These are phyloP conservation scores for Ormyrus thymus DNA, from an alignment of 2,888 invertebrate genomes.

Conservation along the genomic window DNA sequence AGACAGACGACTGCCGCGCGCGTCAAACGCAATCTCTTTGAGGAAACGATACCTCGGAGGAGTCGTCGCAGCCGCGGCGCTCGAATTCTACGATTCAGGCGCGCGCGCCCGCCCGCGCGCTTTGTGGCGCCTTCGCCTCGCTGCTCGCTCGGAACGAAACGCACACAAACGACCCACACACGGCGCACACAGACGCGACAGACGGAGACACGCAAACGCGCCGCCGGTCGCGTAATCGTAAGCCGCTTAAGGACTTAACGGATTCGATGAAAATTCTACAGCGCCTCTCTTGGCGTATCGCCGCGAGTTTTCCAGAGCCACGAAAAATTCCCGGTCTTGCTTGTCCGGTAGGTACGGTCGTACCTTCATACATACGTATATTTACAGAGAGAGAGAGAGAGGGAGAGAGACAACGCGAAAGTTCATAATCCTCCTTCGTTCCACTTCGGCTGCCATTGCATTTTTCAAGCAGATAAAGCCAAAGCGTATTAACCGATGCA, in stretches of 20 bases:
- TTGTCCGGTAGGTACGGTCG: neutral
- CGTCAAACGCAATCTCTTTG: constrained; percentile 44
- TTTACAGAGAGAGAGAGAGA: neutral
- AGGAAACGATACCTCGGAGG: constrained; percentile 44
- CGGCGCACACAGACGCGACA: neutral
- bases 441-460: constrained; percentile 42
- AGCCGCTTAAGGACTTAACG: constrained; percentile 73
- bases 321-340: constrained; percentile 14
- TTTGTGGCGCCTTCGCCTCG: neutral
- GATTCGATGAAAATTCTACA: constrained; percentile 70
- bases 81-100: constrained; percentile 11
- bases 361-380: neutral
- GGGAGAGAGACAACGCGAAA: constrained; percentile 25
- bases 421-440: constrained; percentile 49
- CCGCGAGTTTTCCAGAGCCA: neutral
- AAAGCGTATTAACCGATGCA: constrained; percentile 46
- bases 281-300: constrained; percentile 48
- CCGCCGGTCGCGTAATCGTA: constrained; percentile 58
- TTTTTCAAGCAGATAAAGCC: constrained; percentile 46
- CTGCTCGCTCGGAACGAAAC: neutral
- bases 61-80: neutral
- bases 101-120: neutral
- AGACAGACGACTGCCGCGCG: neutral
- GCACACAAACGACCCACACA: neutral
- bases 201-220: neutral